Percentiles rank a stretch among this genome's conserved stretches.
These are phyloP conservation scores for Chauna torquata DNA, from an alignment of 2,113 vertebrate genomes.

Conservation along the genomic window DNA sequence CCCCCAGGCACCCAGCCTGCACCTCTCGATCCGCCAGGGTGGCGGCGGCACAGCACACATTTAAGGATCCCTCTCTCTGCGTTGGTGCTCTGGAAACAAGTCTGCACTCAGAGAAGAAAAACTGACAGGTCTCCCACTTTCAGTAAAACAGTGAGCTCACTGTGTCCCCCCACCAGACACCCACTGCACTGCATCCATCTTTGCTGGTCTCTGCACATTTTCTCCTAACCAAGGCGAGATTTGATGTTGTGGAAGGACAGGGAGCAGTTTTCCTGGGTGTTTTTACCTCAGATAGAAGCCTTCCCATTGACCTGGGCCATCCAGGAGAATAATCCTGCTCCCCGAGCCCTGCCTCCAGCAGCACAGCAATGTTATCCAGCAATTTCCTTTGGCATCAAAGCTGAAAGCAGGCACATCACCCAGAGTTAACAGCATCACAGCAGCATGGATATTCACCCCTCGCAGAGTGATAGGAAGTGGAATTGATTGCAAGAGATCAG, in stretches of 20 bases:
- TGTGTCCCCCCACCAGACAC: fast-evolving
- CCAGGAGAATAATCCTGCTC: neutral
- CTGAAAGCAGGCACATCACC: neutral
- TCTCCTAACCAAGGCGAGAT: neutral
- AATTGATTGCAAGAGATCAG: constrained; percentile 4
- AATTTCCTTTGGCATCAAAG: neutral
- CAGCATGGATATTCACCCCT: neutral
- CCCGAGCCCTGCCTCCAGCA: neutral
- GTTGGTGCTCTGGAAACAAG: neutral
- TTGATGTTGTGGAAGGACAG: neutral
- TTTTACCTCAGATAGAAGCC: fast-evolving
- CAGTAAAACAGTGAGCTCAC: neutral
- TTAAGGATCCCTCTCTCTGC: neutral
- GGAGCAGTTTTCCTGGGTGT: neutral
- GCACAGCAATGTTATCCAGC: neutral
- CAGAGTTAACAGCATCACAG: neutral
- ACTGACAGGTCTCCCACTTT: neutral
- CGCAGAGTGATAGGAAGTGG: neutral
- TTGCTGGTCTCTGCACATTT: neutral
- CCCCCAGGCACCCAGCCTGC: fast-evolving
- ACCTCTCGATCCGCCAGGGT: fast-evolving
- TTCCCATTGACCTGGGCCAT: neutral
- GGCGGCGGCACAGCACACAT: neutral
- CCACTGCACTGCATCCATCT: neutral
- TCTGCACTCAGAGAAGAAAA: neutral